Evolutionary conservation across 2,113 vertebrate genomes (phyloP).

Genomic region (Myocastor coypus): DNA sequence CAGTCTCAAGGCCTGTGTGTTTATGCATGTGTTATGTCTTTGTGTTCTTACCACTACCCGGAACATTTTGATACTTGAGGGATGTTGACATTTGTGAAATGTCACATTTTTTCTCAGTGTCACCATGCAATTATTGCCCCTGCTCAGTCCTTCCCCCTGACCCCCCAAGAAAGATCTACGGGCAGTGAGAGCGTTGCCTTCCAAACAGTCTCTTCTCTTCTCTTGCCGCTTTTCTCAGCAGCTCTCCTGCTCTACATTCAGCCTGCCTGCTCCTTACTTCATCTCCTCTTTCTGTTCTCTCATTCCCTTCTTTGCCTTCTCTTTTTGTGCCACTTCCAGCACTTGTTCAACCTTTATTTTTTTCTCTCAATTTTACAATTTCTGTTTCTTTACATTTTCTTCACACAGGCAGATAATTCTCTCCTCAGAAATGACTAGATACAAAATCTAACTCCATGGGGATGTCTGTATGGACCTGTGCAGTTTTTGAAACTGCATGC

Average conservation of each 20-base stretch:
- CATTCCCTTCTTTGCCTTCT: not conserved
- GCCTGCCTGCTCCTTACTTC: not conserved
- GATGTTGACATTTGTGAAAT: accelerated
- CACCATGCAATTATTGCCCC: not conserved
- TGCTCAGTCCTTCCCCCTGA: too few relatives aligned
- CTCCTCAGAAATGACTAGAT: not conserved
- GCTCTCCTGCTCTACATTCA: accelerated
- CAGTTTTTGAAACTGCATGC: not conserved
- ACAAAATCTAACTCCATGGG: not conserved
- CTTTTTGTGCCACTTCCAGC: accelerated
- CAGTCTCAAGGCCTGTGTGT: accelerated
- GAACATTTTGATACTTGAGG: accelerated
- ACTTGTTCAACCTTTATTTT: not conserved
- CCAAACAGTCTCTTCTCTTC: not conserved
- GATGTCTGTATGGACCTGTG: too few relatives aligned
- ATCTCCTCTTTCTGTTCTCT: not conserved
- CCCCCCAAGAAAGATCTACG: accelerated
- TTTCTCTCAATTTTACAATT: not conserved
- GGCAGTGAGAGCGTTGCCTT: accelerated
- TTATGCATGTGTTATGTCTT: accelerated
- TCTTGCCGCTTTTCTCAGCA: accelerated
- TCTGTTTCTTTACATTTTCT: not conserved
- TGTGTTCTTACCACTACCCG: accelerated
- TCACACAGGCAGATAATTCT: not conserved
- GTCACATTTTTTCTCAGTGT: too few relatives aligned